Base-by-base conservation (phyloP, 1,140 invertebrate species). In the Elymnias hypermnestra region DNA sequence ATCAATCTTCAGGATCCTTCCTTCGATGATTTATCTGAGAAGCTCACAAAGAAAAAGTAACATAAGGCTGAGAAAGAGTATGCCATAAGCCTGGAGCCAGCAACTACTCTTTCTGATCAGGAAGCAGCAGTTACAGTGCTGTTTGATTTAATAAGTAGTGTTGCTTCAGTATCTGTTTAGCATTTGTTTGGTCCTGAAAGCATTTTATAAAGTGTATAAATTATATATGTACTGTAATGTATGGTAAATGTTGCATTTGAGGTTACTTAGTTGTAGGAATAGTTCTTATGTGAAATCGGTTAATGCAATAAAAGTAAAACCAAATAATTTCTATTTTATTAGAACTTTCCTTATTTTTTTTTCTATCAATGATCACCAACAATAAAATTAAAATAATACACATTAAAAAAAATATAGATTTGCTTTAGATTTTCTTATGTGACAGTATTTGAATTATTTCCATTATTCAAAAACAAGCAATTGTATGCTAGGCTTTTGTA, bases 1-100 rank as follows among this genome's bases (percentile, higher is more conserved):
- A 88, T 99, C 74, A 99, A 99, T 77, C 93, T 99, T 68, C 95
- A 94, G 75, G 97, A 99, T 77, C 92, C 94, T 35, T 90, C 93
- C 51, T 99, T 98, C 82, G 97, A 99, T 72, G 94, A 95, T 61
- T 87, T 92, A 42, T 92, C 93, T 49, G 91, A 95, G 60, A 95
- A 94, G 87, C 86, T 94, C 63, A 88, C 88, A 53, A 94, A 93
- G 90, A 93, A 92, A 90, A 94, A 94, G 91, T 90, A 91, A 86
- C 90, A 87, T 72, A 60, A 57, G 65, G 66, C 42, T 13, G 26
- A 64, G 76, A 69, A 77, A 69, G 79, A 75, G 77, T 71, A 63
- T 54, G 52, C 60, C 51, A 54, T 58, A 28, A 55, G 41, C 40
- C 57, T 57, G 61, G 61, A 73, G 64, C 55, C 66, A 49, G 70